Conservation (phyloP, 2,888 invertebrate species). For the Acrocyrtus sp. region DNA sequence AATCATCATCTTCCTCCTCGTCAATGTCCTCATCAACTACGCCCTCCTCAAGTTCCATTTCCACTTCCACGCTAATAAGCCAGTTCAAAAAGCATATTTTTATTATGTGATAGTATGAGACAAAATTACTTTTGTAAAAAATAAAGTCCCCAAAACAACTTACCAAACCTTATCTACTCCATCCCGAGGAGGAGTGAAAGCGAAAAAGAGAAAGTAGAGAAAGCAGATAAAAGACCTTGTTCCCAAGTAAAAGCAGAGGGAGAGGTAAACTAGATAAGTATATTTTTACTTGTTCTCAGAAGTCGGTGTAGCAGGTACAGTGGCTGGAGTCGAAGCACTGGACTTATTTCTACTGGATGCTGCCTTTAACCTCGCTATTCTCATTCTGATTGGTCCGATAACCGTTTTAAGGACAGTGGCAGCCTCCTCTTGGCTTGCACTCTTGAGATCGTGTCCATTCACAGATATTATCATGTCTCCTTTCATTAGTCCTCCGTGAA, state of each 20-base stretch:
- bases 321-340: constrained; percentile 53
- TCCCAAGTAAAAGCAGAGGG: background rate
- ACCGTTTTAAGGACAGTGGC: constrained; percentile 90
- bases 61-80: constrained; percentile 23
- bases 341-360: constrained; percentile 63
- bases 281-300: constrained; percentile 52
- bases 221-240: background rate
- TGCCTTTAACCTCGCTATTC: constrained; percentile 87
- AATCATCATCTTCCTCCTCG: background rate
- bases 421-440: constrained; percentile 78
- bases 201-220: constrained; percentile 27
- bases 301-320: constrained; percentile 52
- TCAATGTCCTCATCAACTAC: constrained; percentile 48
- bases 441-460: constrained; percentile 84
- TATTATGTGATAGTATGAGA: background rate
- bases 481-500: constrained; percentile 88
- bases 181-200: background rate
- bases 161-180: constrained; percentile 12
- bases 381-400: constrained; percentile 83
- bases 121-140: no score
- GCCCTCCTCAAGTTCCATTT: constrained; percentile 39
- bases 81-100: constrained; percentile 11
- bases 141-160: constrained; percentile 3
- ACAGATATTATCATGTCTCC: constrained; percentile 92
- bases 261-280: background rate